Evolutionary conservation across 2,888 invertebrate genomes (phyloP), one percentile per base, ranked within the genome.

Genomic region (Proisotoma minuta): DNA sequence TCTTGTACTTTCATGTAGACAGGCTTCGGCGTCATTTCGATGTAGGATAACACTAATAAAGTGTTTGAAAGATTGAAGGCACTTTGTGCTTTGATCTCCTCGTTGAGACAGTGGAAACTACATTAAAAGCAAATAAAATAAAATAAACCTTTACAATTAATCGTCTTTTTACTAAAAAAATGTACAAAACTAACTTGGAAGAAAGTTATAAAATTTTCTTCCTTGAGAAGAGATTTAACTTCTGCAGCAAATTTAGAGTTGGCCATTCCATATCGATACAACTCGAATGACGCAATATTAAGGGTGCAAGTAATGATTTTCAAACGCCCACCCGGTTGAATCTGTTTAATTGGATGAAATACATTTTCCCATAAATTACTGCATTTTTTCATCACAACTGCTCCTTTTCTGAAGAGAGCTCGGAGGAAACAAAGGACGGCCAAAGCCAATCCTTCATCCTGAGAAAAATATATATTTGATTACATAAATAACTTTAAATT

Each of bases 221-320:
- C 28, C 40, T 56, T 56, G n/a, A 10, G 47, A 8, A 47, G n/a
- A 47, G 47, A 47, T 27, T 49, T 48, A 8, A 73, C 20, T 50
- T 70, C 65, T 3, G 29, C 26, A 3, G 20, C 49, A 43, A 73
- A 65, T 22, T 63, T 59, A 8, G 53, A 10, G 34, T 73, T 70
- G 1, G 43, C n/a, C 2, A 59, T 22, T 15, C 68, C 68, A 56
- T 51, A 65, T 2, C 53, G 27, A 47, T 58, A 70, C 2, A 71
- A 26, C 58, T 73, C 73, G 40, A 73, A 66, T 0, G 70, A 61
- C 1, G 62, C 39, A 34, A 73, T 73, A 56, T 73, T 63, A 26
- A 71, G 52, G 1, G 69, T 69, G 43, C 59, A 60, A 22, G 69
- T 64, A 2, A 71, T 60, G 4, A 73, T 57, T 49, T 70, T 65